Evolutionary conservation across 2,888 invertebrate species (phyloP), one percentile per base, ranked within the genome.

Genomic region (Margaritifera margaritifera): DNA sequence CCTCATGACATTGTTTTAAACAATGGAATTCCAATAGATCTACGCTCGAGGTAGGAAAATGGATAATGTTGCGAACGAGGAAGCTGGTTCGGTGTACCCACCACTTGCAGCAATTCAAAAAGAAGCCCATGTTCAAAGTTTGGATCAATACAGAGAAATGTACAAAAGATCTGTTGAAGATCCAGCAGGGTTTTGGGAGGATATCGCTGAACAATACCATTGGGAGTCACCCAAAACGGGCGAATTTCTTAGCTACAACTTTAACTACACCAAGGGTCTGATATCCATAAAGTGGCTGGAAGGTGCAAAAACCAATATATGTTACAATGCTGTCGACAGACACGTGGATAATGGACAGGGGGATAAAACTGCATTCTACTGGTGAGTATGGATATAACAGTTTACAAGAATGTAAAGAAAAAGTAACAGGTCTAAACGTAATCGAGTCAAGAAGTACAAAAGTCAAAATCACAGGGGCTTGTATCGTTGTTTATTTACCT

Each of bases 281-380:
- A 94, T 99, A 82, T 95, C 93, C 83, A 94, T 96, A 60, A 96
- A 95, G 90, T 99, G 97, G 95, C 94, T 99, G 94, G 95, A 96
- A 85, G 98, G 97, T 15, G 96, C 96, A 5, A 93, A 94, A 54
- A 99, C 98, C 56, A 99, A 99, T 90, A 93, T 99, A 77, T 96
- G 96, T 89, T 99, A 97, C 91, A 99, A 99, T 91, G 92, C 96
- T 64, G 91, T 99, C 81, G 99, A 99, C 91, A 93, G 95, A 76
- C 95, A 97, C 90, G 94, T 99, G 66, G 93, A 95, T 85, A 94
- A 94, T 81, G 97, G 97, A 22, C 91, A 94, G 75, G 98, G 96
- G 42, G 95, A 97, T 84, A 95, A 94, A 89, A 92, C 97, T 76
- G 98, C 98, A 25, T 98, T 94, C 91, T 96, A 96, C 90, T 99